Percentiles rank a stretch among this genome's conserved stretches.
Evolutionary conservation across 2,797 vertebrate genomes (phyloP).

Genomic region (Pogoniulus pusillus): DNA sequence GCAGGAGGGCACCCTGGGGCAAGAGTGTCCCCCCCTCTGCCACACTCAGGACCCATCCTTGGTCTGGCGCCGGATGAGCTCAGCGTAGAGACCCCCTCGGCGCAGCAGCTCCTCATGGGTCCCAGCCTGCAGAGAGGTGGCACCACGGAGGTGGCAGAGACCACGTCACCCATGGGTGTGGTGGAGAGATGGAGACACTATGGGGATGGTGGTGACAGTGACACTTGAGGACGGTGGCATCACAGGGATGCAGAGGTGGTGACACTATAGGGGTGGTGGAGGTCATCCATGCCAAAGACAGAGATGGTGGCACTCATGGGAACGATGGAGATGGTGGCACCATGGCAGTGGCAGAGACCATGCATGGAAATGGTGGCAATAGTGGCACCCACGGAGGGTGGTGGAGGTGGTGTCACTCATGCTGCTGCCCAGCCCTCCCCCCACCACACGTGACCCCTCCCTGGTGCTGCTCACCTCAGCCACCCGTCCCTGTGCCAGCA

Average conservation of each 20-base stretch:
- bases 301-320: too few species aligned
- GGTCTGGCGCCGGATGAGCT: slow-evolving; percentile 22
- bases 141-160: neutral
- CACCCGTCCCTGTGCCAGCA: slow-evolving; percentile 86
- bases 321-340: too few species aligned
- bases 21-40: neutral
- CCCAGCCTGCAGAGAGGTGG: neutral
- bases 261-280: too few species aligned
- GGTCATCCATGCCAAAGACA: too few species aligned
- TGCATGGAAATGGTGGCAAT: rapidly evolving
- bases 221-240: too few species aligned
- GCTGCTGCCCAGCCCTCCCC: neutral
- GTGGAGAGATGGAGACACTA: too few species aligned
- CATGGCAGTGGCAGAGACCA: too few species aligned
- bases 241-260: too few species aligned
- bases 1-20: neutral
- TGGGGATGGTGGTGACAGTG: too few species aligned
- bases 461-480: slow-evolving; percentile 81
- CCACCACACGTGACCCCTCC: neutral
- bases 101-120: slow-evolving; percentile 35
- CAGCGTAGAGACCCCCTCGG: neutral
- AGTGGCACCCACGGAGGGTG: neutral
- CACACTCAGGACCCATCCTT: neutral
- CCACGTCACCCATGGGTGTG: neutral
- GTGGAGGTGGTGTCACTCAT: too few species aligned